Evolutionary conservation across 2,888 invertebrate genomes (phyloP).

Genomic region (Danaus chrysippus): DNA sequence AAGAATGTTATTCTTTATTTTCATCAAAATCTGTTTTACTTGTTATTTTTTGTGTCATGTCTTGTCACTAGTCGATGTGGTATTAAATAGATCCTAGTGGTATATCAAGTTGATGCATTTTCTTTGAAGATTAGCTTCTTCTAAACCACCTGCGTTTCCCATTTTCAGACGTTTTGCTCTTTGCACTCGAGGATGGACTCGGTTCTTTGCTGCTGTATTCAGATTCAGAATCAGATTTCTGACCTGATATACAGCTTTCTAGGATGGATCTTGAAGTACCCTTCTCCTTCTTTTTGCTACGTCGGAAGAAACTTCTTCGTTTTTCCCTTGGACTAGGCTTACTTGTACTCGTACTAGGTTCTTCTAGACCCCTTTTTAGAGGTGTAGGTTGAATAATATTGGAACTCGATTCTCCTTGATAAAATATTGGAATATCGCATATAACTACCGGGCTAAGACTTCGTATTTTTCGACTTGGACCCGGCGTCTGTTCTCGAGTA

Average conservation of each 20-base stretch:
- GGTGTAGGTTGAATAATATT: background rate
- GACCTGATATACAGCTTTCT: background rate
- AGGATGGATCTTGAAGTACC: background rate
- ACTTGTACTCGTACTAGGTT: background rate
- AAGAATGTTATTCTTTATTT: no score
- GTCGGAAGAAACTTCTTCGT: slow-evolving; percentile 1
- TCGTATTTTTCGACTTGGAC: slow-evolving; percentile 12
- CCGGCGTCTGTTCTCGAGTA: background rate
- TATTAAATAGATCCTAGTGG: no score
- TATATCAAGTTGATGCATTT: background rate
- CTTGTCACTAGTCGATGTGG: no score
- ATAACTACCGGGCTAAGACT: background rate
- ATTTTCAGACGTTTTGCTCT: background rate
- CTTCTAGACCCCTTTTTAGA: background rate
- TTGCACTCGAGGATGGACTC: background rate
- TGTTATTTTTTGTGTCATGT: no score
- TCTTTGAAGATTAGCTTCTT: background rate
- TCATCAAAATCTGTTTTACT: no score
- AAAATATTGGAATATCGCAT: background rate
- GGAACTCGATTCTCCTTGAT: slow-evolving; percentile 1
- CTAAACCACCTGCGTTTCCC: slow-evolving; percentile 1
- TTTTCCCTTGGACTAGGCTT: background rate
- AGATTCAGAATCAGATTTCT: background rate
- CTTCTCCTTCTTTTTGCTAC: background rate
- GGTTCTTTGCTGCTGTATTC: slow-evolving; percentile 1